Evolutionary conservation across 2,113 vertebrate species (phyloP).

Genomic region (Python bivittatus): DNA sequence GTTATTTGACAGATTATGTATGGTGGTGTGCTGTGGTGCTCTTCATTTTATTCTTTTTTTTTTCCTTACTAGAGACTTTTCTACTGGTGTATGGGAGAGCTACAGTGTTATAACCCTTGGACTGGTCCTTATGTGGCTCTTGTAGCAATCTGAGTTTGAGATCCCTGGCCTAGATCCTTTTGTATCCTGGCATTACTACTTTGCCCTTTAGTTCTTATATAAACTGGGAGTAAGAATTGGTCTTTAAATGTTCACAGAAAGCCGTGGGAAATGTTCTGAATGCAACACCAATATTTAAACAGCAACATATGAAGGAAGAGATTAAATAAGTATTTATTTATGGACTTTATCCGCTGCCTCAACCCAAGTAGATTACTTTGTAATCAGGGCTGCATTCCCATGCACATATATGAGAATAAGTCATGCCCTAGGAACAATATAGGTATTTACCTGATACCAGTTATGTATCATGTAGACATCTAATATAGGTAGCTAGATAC

Average conservation of each 20-base stretch:
- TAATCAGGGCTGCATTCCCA: neutral
- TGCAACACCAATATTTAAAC: neutral
- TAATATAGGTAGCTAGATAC: neutral
- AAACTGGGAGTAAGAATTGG: neutral
- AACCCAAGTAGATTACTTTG: neutral
- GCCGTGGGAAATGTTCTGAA: rapidly evolving
- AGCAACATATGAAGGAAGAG: neutral
- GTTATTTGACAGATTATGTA: no score
- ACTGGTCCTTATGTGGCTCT: neutral
- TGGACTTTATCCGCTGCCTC: neutral
- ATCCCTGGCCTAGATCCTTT: neutral
- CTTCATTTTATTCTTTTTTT: neutral
- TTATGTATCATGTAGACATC: neutral
- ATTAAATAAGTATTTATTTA: neutral
- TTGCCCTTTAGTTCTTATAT: neutral
- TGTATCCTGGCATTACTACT: neutral
- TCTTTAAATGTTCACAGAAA: neutral
- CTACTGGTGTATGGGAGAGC: neutral
- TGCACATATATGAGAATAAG: neutral
- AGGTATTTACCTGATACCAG: neutral
- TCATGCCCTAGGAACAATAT: neutral
- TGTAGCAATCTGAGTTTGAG: neutral
- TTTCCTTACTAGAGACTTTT: neutral
- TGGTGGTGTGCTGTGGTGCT: no score
- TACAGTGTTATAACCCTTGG: neutral